phyloP scores from a whole-genome alignment of 1,140 invertebrate species.

The Pseudobourletiella spinata region DNA sequence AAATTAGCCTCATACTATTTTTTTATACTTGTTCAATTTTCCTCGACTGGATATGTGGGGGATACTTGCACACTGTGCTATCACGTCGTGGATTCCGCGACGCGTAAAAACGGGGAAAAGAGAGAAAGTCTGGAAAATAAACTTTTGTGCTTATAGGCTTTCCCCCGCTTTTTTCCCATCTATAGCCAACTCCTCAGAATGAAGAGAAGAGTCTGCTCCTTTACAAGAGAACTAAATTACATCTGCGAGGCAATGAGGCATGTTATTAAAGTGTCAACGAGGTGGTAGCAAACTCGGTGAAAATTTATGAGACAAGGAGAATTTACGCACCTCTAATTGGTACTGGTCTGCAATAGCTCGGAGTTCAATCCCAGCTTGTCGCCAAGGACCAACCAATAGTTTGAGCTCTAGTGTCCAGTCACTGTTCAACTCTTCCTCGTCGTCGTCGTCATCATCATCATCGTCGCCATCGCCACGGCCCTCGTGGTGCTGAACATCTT shows the following conservation, averaged over 20 bases:
- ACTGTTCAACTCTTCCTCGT: not conserved
- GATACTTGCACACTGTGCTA: too few species aligned
- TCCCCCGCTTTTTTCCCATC: too few species aligned
- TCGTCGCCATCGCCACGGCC: not conserved
- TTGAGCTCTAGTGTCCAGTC: constrained; percentile 2
- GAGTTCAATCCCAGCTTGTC: constrained; percentile 4
- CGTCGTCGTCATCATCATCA: not conserved
- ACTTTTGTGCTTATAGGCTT: too few species aligned
- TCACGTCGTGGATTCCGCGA: too few species aligned
- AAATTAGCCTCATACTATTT: too few species aligned
- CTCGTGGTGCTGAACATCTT: not conserved
- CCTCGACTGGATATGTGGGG: too few species aligned
- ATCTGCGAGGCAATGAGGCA: constrained; percentile 19
- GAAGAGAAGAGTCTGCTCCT: too few species aligned
- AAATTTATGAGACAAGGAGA: constrained; percentile 12
- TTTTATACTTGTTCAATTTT: too few species aligned
- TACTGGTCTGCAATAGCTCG: constrained; percentile 11
- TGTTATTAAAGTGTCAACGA: constrained; percentile 19
- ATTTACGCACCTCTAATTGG: constrained; percentile 11
- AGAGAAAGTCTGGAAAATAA: too few species aligned
- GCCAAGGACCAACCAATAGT: not conserved
- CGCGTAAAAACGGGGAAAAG: too few species aligned
- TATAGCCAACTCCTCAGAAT: too few species aligned
- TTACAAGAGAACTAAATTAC: too few species aligned
- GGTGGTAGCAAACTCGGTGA: not conserved